Base-by-base conservation (phyloP, 2,888 invertebrate genomes). In the Galerucella nymphaeae region DNA sequence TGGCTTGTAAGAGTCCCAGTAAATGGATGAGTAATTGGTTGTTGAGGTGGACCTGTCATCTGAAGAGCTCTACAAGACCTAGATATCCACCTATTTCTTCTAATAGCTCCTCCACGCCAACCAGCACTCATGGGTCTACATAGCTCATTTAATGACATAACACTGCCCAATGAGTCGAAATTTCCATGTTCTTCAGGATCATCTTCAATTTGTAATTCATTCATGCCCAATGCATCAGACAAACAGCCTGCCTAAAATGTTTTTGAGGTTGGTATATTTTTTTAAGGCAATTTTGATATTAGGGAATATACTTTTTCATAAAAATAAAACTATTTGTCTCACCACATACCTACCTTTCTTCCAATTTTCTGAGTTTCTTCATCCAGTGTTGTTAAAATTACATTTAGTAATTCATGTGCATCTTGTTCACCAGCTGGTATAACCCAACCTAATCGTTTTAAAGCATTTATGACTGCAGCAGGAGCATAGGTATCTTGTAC, bases 361-460 rank as follows among this genome's bases (percentile, higher is more conserved):
- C 89, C 85, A 85, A 90, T 88, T 81, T 89, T 89, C 50, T 88
- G 89, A 42, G 90, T 91, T 86, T 98, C 98, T 83, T 96, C 95
- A 84, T 97, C 96, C 64, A 98, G 88, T 14, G 97, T 96, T n/a
- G 94, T 92, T 10, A 97, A 89, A 80, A 98, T 88, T 10, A 96
- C 93, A 85, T 96, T 96, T 80, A 98, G 92, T 66, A 98, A 86
- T 87, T 98, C 98, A 84, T 97, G 97, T 0, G 97, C 95, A 87
- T 98, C 98, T 86, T 97, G 94, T 87, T 98, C 96, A 77, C 96
- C 96, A 23, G 93, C 90, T 0, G 96, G 93, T 79, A 97, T 95
- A 62, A 93, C 93, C 96, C 97, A 97, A 16, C 95, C 93, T 0
- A 94, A 89, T 2, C 91, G 88, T 23, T 93, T 88, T 8, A 97